Conservation (phyloP, 2,888 invertebrate genomes). For the Chalcis sispes region DNA sequence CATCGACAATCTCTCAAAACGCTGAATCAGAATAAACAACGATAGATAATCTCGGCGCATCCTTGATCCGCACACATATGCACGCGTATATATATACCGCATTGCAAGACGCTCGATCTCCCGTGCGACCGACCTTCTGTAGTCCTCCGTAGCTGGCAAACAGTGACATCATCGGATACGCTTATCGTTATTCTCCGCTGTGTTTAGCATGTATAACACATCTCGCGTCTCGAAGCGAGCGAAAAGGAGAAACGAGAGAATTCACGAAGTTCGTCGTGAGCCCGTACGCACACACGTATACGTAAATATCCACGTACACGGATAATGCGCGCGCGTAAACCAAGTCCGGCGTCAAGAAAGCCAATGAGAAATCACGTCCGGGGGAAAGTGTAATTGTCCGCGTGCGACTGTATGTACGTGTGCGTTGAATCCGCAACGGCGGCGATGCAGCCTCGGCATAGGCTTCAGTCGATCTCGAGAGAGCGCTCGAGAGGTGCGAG, state of each 20-base stretch:
- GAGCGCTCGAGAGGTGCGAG: constrained; percentile 51
- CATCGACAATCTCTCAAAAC: not conserved
- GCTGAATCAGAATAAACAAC: not conserved
- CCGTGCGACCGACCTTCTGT: constrained; percentile 11
- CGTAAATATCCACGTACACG: not conserved
- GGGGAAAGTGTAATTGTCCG: constrained; percentile 63
- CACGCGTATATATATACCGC: not conserved
- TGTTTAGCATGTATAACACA: constrained; percentile 15
- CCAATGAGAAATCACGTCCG: constrained; percentile 58
- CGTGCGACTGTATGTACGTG: constrained; percentile 6
- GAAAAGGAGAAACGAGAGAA: too few relatives aligned
- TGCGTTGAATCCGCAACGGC: constrained; percentile 5
- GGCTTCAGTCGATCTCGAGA: constrained; percentile 62
- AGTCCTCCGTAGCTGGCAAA: constrained; percentile 11
- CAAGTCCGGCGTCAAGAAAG: constrained; percentile 12
- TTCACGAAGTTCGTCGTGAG: too few relatives aligned
- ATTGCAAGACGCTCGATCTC: not conserved
- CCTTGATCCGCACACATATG: not conserved
- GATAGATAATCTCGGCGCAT: not conserved
- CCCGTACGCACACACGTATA: too few relatives aligned
- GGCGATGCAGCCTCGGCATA: not conserved
- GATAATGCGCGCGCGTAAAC: too few relatives aligned
- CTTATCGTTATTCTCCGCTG: constrained; percentile 3
- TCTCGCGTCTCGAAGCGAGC: too few relatives aligned
- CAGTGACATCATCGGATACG: constrained; percentile 59